phyloP scores from a whole-genome alignment of 2,113 vertebrate species.

The Chloropsis hardwickii region DNA sequence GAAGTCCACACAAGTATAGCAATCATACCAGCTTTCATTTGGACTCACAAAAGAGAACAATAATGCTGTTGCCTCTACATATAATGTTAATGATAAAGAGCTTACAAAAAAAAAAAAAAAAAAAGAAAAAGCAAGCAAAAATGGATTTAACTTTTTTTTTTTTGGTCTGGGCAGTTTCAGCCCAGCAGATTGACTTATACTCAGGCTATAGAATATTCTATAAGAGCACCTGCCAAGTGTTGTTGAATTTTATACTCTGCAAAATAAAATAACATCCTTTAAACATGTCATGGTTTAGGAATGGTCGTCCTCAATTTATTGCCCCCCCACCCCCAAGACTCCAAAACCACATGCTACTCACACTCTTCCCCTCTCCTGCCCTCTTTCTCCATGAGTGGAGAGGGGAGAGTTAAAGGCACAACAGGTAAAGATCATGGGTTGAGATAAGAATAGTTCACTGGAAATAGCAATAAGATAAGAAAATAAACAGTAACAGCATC shows the following conservation, averaged over 20 bases:
- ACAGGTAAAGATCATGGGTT: neutral
- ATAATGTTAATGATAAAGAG: neutral
- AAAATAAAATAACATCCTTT: neutral
- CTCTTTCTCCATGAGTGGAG: rapidly evolving
- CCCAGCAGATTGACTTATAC: neutral
- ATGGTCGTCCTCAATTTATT: neutral
- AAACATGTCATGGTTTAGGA: neutral
- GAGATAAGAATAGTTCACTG: neutral
- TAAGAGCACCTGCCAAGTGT: neutral
- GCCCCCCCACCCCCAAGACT: rapidly evolving
- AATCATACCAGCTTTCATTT: neutral
- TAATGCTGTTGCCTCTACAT: neutral
- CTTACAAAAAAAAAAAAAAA: neutral
- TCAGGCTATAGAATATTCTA: rapidly evolving
- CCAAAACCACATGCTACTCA: neutral
- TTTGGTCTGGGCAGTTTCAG: neutral
- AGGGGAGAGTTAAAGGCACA: neutral
- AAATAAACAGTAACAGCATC: neutral
- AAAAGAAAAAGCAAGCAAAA: neutral
- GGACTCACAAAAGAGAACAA: neutral
- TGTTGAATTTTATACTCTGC: neutral
- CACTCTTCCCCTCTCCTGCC: neutral
- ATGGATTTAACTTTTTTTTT: neutral
- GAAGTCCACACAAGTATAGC: neutral
- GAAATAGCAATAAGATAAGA: neutral